Evolutionary conservation across 2,888 invertebrate genomes (phyloP).

Genomic region (Euzophera pinguis): DNA sequence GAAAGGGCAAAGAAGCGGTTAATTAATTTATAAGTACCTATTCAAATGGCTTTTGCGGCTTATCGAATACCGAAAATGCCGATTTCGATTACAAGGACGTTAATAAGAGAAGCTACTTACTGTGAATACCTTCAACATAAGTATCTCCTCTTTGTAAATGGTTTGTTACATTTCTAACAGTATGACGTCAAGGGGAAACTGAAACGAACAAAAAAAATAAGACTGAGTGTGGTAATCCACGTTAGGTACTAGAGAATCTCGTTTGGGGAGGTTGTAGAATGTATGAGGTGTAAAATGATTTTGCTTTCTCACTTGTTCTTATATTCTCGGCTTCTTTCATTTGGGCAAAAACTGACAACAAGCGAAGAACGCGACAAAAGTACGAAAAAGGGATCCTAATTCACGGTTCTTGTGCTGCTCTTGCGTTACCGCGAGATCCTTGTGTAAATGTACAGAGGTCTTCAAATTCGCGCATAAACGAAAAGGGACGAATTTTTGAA

Average conservation of each 20-base stretch:
- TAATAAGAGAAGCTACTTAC: constrained; percentile 16
- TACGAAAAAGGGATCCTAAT: too few relatives aligned
- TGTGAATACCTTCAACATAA: constrained; percentile 3
- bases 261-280: neutral
- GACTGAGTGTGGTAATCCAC: neutral
- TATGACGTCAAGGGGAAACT: constrained; percentile 6
- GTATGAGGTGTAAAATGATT: neutral
- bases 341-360: too few relatives aligned
- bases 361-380: too few relatives aligned
- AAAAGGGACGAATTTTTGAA: too few relatives aligned
- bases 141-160: constrained; percentile 13
- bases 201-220: neutral
- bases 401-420: too few relatives aligned
- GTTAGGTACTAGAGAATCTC: neutral
- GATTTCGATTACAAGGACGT: constrained; percentile 11
- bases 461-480: too few relatives aligned
- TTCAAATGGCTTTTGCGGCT: constrained; percentile 18
- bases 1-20: neutral
- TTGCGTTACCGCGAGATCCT: too few relatives aligned
- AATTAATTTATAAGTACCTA: constrained; percentile 24
- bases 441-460: too few relatives aligned
- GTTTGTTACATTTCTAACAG: constrained; percentile 4
- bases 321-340: too few relatives aligned
- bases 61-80: constrained; percentile 18
- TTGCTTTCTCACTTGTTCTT: too few relatives aligned